Conservation (phyloP, 2,888 invertebrate species). For the Meloe dianella region DNA sequence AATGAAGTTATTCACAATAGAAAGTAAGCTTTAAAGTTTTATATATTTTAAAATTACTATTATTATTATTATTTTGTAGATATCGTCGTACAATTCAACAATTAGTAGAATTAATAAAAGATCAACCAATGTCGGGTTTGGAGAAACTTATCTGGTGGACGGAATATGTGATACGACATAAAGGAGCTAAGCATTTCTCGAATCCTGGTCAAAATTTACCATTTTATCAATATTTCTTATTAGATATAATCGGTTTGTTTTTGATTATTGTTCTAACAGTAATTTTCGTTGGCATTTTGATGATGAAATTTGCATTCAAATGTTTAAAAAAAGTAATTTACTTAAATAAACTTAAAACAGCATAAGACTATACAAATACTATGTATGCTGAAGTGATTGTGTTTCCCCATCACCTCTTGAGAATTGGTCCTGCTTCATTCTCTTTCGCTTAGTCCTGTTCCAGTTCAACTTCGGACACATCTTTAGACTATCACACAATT, state of each 20-base stretch:
- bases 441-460: too few species aligned
- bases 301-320: not conserved
- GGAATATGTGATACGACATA: constrained; percentile 19
- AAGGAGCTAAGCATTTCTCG: constrained; percentile 34
- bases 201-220: constrained; percentile 35
- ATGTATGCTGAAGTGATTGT: too few species aligned
- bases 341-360: not conserved
- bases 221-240: constrained; percentile 40
- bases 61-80: not conserved
- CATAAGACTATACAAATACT: too few species aligned
- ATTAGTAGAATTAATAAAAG: constrained; percentile 32
- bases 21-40: not conserved
- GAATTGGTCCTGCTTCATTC: too few species aligned
- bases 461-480: too few species aligned
- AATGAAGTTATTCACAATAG: constrained; percentile 5
- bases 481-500: too few species aligned
- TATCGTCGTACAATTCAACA: constrained; percentile 38
- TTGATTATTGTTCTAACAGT: not conserved
- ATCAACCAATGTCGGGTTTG: constrained; percentile 27
- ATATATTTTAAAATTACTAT: not conserved
- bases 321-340: not conserved
- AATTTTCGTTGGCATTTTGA: not conserved
- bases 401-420: too few species aligned
- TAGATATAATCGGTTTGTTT: constrained; percentile 41
- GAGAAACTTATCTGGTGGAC: constrained; percentile 19